These are phyloP conservation scores for Lutraria lutraria DNA, from an alignment of 2,888 invertebrate species.

Conservation along the genomic window DNA sequence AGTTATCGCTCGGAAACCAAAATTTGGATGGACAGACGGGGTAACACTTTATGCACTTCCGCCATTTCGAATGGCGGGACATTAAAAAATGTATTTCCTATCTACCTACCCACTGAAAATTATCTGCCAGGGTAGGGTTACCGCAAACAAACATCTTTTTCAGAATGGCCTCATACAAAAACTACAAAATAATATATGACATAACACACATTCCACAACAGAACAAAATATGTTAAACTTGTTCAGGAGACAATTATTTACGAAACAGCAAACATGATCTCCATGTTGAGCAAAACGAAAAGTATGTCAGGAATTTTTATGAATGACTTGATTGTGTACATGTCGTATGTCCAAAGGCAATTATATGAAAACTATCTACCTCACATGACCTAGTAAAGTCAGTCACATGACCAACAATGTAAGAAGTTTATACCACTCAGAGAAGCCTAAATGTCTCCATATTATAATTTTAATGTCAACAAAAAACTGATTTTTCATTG, in stretches of 20 bases:
- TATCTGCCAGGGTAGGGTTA: too few relatives aligned
- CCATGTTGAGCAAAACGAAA: constrained; percentile 10
- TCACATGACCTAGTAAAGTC: background rate
- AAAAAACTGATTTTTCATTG: background rate
- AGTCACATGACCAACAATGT: too few relatives aligned
- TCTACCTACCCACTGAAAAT: too few relatives aligned
- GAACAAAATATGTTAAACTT: background rate
- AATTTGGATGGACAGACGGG: too few relatives aligned
- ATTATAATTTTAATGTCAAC: background rate
- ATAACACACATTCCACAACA: background rate
- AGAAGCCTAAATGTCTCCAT: background rate
- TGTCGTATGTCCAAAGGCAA: constrained; percentile 42
- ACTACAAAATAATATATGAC: background rate
- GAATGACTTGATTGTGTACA: constrained; percentile 35
- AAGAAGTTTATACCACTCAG: background rate
- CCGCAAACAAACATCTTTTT: too few relatives aligned
- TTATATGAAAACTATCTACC: background rate
- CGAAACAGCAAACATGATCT: constrained; percentile 24
- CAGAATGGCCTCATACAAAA: too few relatives aligned
- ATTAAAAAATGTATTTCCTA: too few relatives aligned
- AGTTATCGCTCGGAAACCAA: too few relatives aligned
- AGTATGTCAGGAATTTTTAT: constrained; percentile 53
- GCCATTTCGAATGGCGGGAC: too few relatives aligned
- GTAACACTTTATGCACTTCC: too few relatives aligned
- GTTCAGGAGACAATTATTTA: background rate